Evolutionary conservation across 2,888 invertebrate species (phyloP).

Genomic region (Drosophila demipolita): DNA sequence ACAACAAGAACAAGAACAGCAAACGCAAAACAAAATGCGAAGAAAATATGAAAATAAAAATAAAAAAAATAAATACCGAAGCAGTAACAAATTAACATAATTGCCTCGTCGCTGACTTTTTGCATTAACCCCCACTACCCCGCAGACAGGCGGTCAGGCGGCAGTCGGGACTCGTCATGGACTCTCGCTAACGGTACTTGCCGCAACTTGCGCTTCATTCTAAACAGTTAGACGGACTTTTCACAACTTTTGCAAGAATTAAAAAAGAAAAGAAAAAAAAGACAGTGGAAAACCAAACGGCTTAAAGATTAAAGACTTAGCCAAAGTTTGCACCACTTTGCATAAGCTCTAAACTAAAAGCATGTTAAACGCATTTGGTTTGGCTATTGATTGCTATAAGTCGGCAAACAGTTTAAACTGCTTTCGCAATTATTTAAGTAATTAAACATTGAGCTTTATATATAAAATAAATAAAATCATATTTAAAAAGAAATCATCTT

Average conservation of each 20-base stretch:
- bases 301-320: constrained; percentile 10
- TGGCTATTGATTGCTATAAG: background rate
- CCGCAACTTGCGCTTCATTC: constrained; percentile 36
- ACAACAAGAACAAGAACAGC: background rate
- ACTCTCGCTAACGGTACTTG: constrained; percentile 38
- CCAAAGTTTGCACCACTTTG: constrained; percentile 33
- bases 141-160: background rate
- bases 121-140: constrained; percentile 4
- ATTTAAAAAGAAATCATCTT: background rate
- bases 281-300: background rate
- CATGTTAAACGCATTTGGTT: background rate
- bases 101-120: constrained; percentile 43
- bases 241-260: constrained; percentile 26
- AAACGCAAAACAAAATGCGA: constrained; percentile 11
- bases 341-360: constrained; percentile 21
- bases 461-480: background rate
- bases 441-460: background rate
- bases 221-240: constrained; percentile 40
- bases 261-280: constrained; percentile 4
- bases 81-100: constrained; percentile 74
- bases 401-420: background rate
- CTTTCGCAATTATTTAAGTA: background rate
- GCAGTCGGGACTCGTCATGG: constrained; percentile 25
- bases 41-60: constrained; percentile 16
- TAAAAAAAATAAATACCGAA: constrained; percentile 14